Base-by-base conservation (phyloP, 64 coral and sea anemone species). In the Montipora cactus region DNA sequence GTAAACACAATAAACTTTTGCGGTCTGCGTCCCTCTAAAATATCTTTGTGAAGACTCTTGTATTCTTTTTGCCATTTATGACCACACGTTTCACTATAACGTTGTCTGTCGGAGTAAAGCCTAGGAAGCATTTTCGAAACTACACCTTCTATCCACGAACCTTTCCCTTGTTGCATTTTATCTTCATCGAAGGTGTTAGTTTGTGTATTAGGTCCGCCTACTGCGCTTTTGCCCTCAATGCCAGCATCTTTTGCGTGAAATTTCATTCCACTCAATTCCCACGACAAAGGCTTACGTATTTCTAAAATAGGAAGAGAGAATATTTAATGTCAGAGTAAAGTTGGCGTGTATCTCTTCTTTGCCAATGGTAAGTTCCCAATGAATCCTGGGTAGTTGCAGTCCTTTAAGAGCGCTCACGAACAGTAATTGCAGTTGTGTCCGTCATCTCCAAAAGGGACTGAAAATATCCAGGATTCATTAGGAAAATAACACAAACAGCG, bases 31-130 rank as follows among this genome's bases (percentile, higher is more conserved):
- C 67, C 37, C 37, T 92, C 67, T 25, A 84, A 47, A 76, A 92
- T 92, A 23, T 83, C 90, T 76, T 75, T 59, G 80, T 92, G 90
- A 76, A 92, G 80, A 49, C 75, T 55, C 12, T 19, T 77, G 16
- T 92, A 92, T 44, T 76, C 21, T 7, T 68, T 23, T 49, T 92
- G 79, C 90, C 90, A 92, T 58, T 76, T 61, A 19, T 44, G 3
- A 15, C 90, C 53, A 52, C 90, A 91, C 10, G 53, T 77, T 80
- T 7, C 21, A 21, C 59, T 49, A 12, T 80, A 57, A 58, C 49
- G 49, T 57, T 53, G 78, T 10, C 21, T 49, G 18, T 55, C 23
- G 4, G 48, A 57, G 15, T 14, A 68, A 18, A 16, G 18, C 13
- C 18, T n/a, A 11, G 12, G 13, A 11, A 68, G 13, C 12, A 68